Evolutionary conservation across 2,113 vertebrate genomes (phyloP).

Genomic region (Ageneiosus marmoratus): DNA sequence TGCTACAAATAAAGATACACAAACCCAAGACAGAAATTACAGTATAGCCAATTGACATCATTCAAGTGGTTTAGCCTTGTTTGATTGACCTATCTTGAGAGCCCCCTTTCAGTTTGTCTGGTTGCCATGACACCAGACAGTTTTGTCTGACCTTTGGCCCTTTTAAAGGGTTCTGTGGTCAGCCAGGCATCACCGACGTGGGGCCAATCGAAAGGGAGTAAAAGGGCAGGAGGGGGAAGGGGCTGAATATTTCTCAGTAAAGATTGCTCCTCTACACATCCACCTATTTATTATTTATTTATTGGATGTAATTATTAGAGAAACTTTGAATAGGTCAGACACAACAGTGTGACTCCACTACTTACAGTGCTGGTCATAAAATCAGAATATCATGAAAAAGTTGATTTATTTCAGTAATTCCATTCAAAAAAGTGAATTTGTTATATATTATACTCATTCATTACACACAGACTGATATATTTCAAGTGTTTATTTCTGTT

Average conservation of each 20-base stretch:
- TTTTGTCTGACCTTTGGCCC: conserved; percentile 82
- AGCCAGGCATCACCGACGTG: conserved; percentile 79
- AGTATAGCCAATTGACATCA: conserved; percentile 45
- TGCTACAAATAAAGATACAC: background rate
- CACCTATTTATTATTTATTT: conserved; percentile 44
- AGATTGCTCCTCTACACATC: conserved; percentile 69
- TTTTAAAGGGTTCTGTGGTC: conserved; percentile 79
- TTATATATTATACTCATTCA: no score
- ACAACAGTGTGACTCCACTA: no score
- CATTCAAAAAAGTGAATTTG: no score
- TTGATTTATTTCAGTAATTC: no score
- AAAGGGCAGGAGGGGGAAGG: conserved; percentile 49
- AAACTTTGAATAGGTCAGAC: background rate
- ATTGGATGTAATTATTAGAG: background rate
- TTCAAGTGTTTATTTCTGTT: no score
- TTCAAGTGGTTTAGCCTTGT: conserved; percentile 62
- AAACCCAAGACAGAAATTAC: no score
- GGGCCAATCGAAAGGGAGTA: conserved; percentile 66
- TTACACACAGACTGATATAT: no score
- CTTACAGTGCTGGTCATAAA: no score
- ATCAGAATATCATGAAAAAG: no score
- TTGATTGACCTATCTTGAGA: conserved; percentile 67
- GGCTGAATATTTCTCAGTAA: conserved; percentile 68
- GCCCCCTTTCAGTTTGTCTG: conserved; percentile 59
- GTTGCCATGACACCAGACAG: conserved; percentile 84